phyloP scores from a whole-genome alignment of 2,888 invertebrate species.

The Falcaria lacertinaria region DNA sequence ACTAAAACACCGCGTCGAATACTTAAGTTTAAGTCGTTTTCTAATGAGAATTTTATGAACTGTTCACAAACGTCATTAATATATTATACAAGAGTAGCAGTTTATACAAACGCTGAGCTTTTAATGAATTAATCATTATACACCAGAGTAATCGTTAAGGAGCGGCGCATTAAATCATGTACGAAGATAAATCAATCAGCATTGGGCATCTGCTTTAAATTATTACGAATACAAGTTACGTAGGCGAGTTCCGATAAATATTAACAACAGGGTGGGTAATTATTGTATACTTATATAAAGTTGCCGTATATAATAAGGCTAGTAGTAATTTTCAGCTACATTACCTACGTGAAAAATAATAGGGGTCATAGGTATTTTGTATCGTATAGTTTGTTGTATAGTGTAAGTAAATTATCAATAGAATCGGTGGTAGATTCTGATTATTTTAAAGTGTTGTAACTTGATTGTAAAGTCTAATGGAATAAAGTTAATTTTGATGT shows the following conservation, averaged over 20 bases:
- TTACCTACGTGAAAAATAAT: too few relatives aligned
- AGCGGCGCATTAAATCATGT: conserved; percentile 20
- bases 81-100: background rate
- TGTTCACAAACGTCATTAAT: background rate
- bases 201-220: conserved; percentile 40
- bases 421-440: too few relatives aligned
- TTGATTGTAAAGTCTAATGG: too few relatives aligned
- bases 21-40: background rate
- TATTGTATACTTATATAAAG: background rate
- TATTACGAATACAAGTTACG: conserved; percentile 25
- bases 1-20: too few relatives aligned
- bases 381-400: too few relatives aligned
- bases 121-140: conserved; percentile 13
- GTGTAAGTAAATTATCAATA: too few relatives aligned
- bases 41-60: too few relatives aligned
- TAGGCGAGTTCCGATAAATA: conserved; percentile 4
- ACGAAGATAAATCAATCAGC: conserved; percentile 34
- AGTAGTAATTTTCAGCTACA: too few relatives aligned
- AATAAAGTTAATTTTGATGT: too few relatives aligned
- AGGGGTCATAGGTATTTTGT: too few relatives aligned
- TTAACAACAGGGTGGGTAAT: background rate
- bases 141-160: conserved; percentile 14
- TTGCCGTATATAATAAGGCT: too few relatives aligned
- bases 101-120: background rate
- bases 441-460: too few relatives aligned